Evolutionary conservation across 1,140 invertebrate genomes (phyloP).

Genomic region (Portunus trituberculatus): DNA sequence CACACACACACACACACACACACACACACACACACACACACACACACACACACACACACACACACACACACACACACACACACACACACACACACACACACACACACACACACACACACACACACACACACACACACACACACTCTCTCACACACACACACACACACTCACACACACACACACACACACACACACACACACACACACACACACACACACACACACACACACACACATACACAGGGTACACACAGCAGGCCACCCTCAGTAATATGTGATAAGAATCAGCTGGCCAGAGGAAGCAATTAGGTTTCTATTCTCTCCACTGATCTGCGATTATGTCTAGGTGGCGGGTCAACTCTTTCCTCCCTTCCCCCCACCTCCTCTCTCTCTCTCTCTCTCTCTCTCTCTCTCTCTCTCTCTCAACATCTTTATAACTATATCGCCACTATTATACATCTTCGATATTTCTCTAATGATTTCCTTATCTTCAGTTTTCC

Average conservation of each 20-base stretch:
- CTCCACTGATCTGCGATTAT: conserved; percentile 39
- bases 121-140: background rate
- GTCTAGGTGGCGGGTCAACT: background rate
- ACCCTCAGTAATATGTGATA: conserved; percentile 30
- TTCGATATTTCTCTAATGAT: background rate
- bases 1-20: conserved; percentile 38
- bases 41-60: conserved; percentile 35
- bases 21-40: conserved; percentile 35
- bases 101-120: background rate
- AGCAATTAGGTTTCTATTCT: conserved; percentile 47
- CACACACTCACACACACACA: background rate
- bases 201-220: conserved; percentile 11
- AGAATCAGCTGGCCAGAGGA: background rate
- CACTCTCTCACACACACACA: background rate
- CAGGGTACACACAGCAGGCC: background rate
- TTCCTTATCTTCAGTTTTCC: background rate
- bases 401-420: conserved; percentile 13
- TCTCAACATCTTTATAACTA: background rate
- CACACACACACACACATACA: conserved; percentile 34
- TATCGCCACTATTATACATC: background rate
- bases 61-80: conserved; percentile 32
- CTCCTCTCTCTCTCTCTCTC: conserved; percentile 6
- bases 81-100: background rate
- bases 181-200: background rate
- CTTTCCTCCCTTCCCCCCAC: background rate